Percentiles rank a stretch among this genome's conserved stretches.
phyloP scores from a whole-genome alignment of 2,797 vertebrate genomes.

The Buphagus erythrorhynchus region DNA sequence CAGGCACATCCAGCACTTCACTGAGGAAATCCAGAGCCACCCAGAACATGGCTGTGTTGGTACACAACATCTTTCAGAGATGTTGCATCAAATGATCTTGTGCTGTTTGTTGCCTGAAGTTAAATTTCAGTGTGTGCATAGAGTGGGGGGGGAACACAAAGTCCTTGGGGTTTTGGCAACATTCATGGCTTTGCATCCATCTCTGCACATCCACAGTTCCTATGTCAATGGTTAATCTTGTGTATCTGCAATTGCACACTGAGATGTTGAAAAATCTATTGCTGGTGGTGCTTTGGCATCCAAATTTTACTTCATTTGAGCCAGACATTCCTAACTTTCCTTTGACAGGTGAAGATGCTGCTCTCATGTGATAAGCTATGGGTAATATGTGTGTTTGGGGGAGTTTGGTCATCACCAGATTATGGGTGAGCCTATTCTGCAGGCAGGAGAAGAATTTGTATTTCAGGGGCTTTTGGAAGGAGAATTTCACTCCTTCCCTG shows the following conservation, averaged over 20 bases:
- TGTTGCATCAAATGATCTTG: not conserved
- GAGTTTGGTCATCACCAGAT: not conserved
- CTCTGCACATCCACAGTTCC: not conserved
- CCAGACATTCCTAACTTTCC: not conserved
- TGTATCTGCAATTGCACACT: not conserved
- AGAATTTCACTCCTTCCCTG: not conserved
- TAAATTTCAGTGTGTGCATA: not conserved
- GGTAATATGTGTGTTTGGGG: not conserved
- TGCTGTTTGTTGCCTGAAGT: not conserved
- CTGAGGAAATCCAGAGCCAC: not conserved
- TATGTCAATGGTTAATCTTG: not conserved
- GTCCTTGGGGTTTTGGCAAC: fast-evolving
- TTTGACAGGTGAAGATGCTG: not conserved
- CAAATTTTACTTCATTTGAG: not conserved
- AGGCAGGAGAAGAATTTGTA: not conserved
- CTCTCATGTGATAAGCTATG: not conserved
- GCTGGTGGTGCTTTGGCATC: not conserved
- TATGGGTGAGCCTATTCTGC: not conserved
- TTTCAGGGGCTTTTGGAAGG: not conserved
- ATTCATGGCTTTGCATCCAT: not conserved
- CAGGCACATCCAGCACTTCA: not conserved
- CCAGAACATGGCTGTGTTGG: fast-evolving
- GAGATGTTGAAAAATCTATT: not conserved
- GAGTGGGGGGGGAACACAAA: fast-evolving
- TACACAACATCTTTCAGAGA: not conserved